Percentiles rank a stretch among this genome's conserved stretches.
These are phyloP conservation scores for Lagopus leucura DNA, from an alignment of 2,113 vertebrate genomes.

Conservation along the genomic window DNA sequence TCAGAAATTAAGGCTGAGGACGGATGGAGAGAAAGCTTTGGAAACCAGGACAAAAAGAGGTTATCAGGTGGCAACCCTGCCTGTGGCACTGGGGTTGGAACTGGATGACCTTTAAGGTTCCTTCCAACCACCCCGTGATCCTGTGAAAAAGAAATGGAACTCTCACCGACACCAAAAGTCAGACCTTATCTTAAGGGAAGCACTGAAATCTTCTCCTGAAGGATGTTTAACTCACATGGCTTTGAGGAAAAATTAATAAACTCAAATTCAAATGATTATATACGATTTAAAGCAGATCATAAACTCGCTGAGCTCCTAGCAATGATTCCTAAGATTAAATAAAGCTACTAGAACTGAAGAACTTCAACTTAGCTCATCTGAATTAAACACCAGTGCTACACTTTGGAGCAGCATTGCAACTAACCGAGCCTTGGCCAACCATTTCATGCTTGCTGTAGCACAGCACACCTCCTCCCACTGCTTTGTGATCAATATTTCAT, in stretches of 20 bases:
- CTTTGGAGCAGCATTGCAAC: not conserved
- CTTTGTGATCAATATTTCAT: conserved; percentile 61
- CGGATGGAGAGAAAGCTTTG: not conserved
- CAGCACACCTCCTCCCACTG: not conserved
- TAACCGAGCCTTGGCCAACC: not conserved
- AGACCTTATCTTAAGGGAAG: not conserved
- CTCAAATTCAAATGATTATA: not conserved
- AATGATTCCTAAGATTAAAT: not conserved
- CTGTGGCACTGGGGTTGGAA: too few species aligned
- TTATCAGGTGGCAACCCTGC: too few species aligned
- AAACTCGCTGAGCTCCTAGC: not conserved
- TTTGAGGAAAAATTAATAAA: not conserved
- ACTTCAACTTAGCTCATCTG: not conserved
- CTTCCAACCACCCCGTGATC: too few species aligned
- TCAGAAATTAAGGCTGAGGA: not conserved
- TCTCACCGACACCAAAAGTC: not conserved
- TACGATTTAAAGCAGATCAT: not conserved
- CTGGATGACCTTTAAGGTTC: too few species aligned
- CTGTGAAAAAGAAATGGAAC: not conserved
- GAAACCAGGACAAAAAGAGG: not conserved
- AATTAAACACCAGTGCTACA: not conserved
- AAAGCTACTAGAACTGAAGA: not conserved
- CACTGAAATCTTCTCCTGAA: not conserved
- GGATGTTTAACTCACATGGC: not conserved
- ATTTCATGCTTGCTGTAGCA: not conserved